phyloP scores from a whole-genome alignment of 30 jellyfish, hydroid and myxozoan species.

The Calvadosia cruxmelitensis region DNA sequence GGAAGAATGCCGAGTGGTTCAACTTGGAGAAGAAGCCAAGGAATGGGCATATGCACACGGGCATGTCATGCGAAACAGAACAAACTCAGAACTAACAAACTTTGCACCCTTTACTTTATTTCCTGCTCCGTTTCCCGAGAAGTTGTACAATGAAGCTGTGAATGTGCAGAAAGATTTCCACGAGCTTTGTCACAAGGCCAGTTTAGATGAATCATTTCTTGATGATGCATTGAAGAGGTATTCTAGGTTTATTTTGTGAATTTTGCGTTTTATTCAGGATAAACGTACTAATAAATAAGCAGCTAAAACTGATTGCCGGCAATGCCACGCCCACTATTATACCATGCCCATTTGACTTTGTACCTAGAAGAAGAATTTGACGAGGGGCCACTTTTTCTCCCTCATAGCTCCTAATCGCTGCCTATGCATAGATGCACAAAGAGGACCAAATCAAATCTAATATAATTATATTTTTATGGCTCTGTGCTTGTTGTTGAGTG shows the following conservation, averaged over 20 bases:
- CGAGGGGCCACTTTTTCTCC: no score
- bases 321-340: no score
- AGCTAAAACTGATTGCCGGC: neutral
- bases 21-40: conserved; percentile 44
- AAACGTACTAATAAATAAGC: neutral
- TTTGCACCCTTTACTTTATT: conserved; percentile 74
- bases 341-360: no score
- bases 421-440: no score
- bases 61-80: conserved; percentile 47
- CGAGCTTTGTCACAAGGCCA: conserved; percentile 54
- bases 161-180: conserved; percentile 73
- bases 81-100: conserved; percentile 19
- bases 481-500: no score
- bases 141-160: conserved; percentile 61
- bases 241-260: neutral
- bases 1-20: conserved; percentile 3
- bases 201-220: conserved; percentile 63
- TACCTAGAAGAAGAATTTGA: no score
- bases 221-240: conserved; percentile 60
- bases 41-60: conserved; percentile 92
- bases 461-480: no score
- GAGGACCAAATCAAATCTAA: no score
- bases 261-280: neutral
- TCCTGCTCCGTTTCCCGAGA: conserved; percentile 89
- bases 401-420: no score